phyloP scores from a whole-genome alignment of 37 sponge, comb jelly and placozoan genomes.

The Theonella swinhoei region DNA sequence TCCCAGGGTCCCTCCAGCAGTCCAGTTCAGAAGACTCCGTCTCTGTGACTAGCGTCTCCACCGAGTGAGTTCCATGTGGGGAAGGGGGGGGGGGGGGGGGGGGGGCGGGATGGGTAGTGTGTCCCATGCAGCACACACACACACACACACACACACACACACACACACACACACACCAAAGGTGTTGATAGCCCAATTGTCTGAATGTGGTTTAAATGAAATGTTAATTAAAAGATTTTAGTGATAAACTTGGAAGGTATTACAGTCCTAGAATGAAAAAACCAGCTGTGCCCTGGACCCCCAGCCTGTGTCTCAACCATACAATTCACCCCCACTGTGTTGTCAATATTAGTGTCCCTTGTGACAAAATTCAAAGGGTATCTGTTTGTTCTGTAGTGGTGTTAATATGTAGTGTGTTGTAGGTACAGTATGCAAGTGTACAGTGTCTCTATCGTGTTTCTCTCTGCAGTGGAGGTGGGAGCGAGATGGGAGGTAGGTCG shows the following conservation, averaged over 20 bases:
- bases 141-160: too few species aligned
- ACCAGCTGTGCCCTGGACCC: too few species aligned
- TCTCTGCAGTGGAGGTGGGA: constrained; percentile 5
- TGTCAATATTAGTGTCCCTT: background rate
- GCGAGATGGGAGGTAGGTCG: background rate
- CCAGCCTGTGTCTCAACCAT: too few species aligned
- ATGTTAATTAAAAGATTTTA: background rate
- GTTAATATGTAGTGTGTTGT: too few species aligned
- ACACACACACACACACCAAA: too few species aligned
- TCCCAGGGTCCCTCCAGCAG: constrained; percentile 55
- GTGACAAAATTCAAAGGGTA: background rate
- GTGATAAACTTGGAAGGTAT: too few species aligned
- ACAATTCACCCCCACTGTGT: background rate
- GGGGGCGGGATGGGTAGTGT: background rate
- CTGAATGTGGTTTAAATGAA: background rate
- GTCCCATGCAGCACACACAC: too few species aligned
- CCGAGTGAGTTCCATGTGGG: constrained; percentile 54
- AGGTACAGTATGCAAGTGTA: too few species aligned
- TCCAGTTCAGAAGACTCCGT: constrained; percentile 61
- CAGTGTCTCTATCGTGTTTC: constrained; percentile 9
- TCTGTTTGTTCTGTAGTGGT: too few species aligned
- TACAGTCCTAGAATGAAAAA: too few species aligned
- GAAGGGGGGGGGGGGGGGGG: background rate
- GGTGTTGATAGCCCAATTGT: background rate
- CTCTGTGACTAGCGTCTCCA: constrained; percentile 40